Evolutionary conservation across 2,888 invertebrate genomes (phyloP), one percentile per base, ranked within the genome.

Genomic region (Acleris emargana): DNA sequence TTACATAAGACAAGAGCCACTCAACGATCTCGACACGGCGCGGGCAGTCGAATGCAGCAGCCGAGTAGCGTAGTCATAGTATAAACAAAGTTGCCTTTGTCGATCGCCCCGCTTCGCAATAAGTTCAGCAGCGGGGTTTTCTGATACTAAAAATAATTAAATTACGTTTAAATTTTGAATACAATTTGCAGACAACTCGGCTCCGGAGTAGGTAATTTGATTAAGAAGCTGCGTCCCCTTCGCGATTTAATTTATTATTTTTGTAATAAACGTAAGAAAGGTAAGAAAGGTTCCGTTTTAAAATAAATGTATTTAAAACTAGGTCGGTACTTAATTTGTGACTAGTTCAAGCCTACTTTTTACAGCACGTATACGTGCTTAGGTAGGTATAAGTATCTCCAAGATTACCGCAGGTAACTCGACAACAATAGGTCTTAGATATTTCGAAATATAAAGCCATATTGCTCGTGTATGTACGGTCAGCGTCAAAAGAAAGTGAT

Each of bases 1-100:
- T 69, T 70, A 62, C 58, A 69, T 55, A 67, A 69, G 67, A 67
- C 60, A 68, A 71, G 70, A 58, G 70, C 70, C 71, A 71, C 71
- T 72, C 68, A 66, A 67, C 67, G 50, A 66, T 66, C 52, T 58
- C 66, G 63, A 63, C 63, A 18, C 50, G 43, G 59, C 55, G 50
- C 66, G 55, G 60, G 51, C 66, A 61, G 55, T 61, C 45, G 50
- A 52, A 61, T 61, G 61, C 61, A 66, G 57, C 57, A 20, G 18
- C 22, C 43, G 60, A 66, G 60, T 61, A 64, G 28, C 54, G 51
- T 64, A 28, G 51, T 50, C 25, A 17, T 49, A 25, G 43, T 54
- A 51, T 25, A 55, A 66, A 60, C 54, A 51, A 60, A 60, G 54
- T 18, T 9, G 3, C 22, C 50, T 57, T 66, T 55, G 55, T 50